phyloP scores from a whole-genome alignment of 2,888 invertebrate genomes.

The Anthophora plumipes region DNA sequence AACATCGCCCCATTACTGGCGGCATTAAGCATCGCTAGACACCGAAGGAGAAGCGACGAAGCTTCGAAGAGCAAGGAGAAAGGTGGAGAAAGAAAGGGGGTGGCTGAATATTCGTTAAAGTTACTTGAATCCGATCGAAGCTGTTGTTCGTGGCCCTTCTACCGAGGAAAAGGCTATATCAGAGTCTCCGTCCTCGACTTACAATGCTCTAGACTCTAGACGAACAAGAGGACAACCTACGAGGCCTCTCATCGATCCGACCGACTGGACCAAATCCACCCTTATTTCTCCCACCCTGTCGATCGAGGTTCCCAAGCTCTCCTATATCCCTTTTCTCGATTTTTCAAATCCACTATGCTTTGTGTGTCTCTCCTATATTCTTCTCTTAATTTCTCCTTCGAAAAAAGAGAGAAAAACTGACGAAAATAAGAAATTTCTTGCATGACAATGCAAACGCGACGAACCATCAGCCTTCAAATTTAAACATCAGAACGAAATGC shows the following conservation, averaged over 20 bases:
- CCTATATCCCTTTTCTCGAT: neutral
- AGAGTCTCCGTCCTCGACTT: slow-evolving; percentile 53
- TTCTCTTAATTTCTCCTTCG: no score
- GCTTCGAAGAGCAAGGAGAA: neutral
- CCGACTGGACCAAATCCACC: slow-evolving; percentile 48
- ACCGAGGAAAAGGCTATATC: slow-evolving; percentile 42
- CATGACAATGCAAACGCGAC: no score
- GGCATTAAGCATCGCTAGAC: slow-evolving; percentile 31
- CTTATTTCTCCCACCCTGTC: slow-evolving; percentile 3
- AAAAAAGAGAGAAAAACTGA: no score
- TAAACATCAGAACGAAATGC: no score
- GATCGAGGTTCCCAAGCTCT: slow-evolving; percentile 35
- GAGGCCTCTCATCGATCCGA: slow-evolving; percentile 53
- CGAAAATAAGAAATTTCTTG: no score
- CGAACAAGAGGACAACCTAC: slow-evolving; percentile 48
- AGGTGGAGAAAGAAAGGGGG: neutral
- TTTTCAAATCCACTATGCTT: neutral
- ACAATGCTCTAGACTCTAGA: slow-evolving; percentile 49
- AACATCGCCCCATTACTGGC: slow-evolving; percentile 45
- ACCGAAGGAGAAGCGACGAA: slow-evolving; percentile 16
- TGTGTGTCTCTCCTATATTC: neutral
- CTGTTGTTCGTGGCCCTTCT: slow-evolving; percentile 40
- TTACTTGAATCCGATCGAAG: slow-evolving; percentile 46
- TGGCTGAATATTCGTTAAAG: slow-evolving; percentile 44
- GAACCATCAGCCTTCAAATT: no score